Base-by-base conservation (phyloP, 1,140 invertebrate genomes). In the Conus betulinus region DNA sequence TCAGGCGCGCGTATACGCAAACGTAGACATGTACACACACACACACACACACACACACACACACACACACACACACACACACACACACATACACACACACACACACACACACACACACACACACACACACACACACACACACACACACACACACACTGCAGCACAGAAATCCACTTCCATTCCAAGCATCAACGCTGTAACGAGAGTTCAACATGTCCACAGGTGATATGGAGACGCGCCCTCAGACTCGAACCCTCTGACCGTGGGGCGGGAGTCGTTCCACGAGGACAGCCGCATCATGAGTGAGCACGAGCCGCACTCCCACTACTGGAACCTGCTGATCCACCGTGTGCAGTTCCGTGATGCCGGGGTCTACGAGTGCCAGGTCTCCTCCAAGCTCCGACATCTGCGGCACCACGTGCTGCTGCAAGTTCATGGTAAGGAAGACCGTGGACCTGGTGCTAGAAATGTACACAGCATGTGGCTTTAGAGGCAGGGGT, bases 361-460 rank as follows among this genome's bases (percentile, higher is more conserved):
- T 53, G 91, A 93, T 63, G 87, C 90, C 17, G 92, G 92, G 1
- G 89, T 92, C 15, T 93, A 93, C 85, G 92, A 93, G 89, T 93
- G 92, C 90, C 92, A 93, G 89, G 88, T 93, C 67, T 92, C 91
- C 88, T 91, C 92, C n/a, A 91, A 88, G 76, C 88, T 88, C n/a
- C 27, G 88, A 15, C 89, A 91, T 57, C 84, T 91, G 5, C 67
- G 90, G 53, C 88, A 89, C 23, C 87, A 91, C 79, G 88, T 92
- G 52, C 82, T 89, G 25, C 74, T 92, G 27, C 60, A 85, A 52
- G 91, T 92, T n/a, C 89, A 82, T 79, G 91, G 91, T 92, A 83
- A 89, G 90, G 87, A 15, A 39, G 39, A 39, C 39, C 39, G 39
- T 8, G 23, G 71, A 0, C 4, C 23, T 55, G 11, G 39, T 39